Base-by-base conservation (phyloP, 2,888 invertebrate species). In the Microplitis manilae region DNA sequence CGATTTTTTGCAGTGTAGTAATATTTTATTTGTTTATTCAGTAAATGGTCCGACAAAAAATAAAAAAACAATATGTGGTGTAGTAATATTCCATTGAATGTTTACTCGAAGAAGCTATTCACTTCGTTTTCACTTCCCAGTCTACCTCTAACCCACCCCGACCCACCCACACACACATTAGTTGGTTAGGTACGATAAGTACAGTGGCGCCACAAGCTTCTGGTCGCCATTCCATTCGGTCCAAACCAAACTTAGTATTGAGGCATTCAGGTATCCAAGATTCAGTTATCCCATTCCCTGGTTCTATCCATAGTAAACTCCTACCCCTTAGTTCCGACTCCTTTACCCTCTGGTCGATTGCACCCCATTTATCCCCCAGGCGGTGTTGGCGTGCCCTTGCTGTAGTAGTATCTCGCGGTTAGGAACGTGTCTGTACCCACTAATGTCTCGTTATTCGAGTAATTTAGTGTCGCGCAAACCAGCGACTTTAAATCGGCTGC, bases 391-490 rank as follows among this genome's bases (percentile, higher is more conserved):
- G 17, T 30, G 39, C 71, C 76, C 75, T 69, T 75, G 72, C 79
- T 75, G 81, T 81, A 81, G 81, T 81, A 81, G 30, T 50, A 50
- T 80, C 80, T 79, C 78, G 78, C 76, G 79, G 77, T 74, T 73
- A 75, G 81, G 74, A 83, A 83, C 84, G 84, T 84, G 84, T 83
- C 82, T 79, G 84, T 81, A 81, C 81, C 81, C 78, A 80, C 85
- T 83, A 84, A 83, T 83, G 83, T 82, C 84, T 84, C 83, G 80
- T 84, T 85, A 83, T 82, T 80, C 82, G 74, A 69, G 82, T 81
- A 85, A 85, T 85, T 84, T 82, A 83, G 80, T 77, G 80, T 79
- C 38, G 80, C 75, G 77, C 77, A 79, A 77, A 67, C 79, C 81
- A 71, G 75, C 68, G 83, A 85, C 84, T 85, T 80, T 77, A 81